Percentiles rank a stretch among this genome's conserved stretches.
Conservation (phyloP, 2,797 vertebrate genomes). For the Novumbra hubbsi region DNA sequence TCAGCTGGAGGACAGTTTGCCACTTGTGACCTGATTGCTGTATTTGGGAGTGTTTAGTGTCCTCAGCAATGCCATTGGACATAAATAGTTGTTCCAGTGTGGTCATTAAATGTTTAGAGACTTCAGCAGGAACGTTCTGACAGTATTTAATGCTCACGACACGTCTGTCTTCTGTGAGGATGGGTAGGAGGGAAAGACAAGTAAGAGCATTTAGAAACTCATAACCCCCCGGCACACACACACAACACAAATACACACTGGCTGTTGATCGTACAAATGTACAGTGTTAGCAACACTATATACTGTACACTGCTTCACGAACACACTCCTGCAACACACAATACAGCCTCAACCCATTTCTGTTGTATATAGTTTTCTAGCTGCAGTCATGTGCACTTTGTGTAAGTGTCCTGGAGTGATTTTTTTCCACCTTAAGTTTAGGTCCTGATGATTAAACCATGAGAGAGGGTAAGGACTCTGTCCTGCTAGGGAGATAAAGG, state of each 20-base stretch:
- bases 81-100: background rate
- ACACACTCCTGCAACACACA: conserved; percentile 25
- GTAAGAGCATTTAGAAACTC: conserved; percentile 16
- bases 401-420: conserved; percentile 49
- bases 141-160: conserved; percentile 32
- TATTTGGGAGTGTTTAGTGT: background rate
- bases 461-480: conserved; percentile 37
- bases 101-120: conserved; percentile 19
- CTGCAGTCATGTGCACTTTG: conserved; percentile 55
- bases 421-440: conserved; percentile 20
- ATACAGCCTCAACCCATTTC: conserved; percentile 17
- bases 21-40: background rate
- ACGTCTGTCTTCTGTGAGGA: conserved; percentile 45
- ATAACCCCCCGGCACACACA: conserved; percentile 6
- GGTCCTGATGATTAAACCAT: conserved; percentile 60
- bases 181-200: background rate
- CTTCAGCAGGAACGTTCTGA: conserved; percentile 21
- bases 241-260: background rate
- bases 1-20: background rate
- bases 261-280: background rate
- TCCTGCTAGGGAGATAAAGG: conserved; percentile 33
- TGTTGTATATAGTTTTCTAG: conserved; percentile 14
- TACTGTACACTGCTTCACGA: conserved; percentile 15
- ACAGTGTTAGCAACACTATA: background rate
- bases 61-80: conserved; percentile 1